These are phyloP conservation scores for Anniella stebbinsi DNA, from an alignment of 2,797 vertebrate genomes.

Conservation along the genomic window DNA sequence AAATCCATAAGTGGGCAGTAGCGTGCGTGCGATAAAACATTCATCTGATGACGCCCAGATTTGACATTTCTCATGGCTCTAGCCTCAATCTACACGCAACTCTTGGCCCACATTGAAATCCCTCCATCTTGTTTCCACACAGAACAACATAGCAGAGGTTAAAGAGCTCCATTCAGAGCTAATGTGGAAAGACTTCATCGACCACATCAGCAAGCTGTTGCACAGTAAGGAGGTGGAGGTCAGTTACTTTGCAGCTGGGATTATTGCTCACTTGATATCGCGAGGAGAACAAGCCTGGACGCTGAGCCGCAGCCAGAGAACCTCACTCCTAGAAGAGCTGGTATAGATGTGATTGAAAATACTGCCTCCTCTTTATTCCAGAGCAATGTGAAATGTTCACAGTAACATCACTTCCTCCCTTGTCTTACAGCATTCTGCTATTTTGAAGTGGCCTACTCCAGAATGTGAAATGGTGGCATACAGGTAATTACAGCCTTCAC, in stretches of 20 bases:
- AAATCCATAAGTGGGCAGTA: too few relatives aligned
- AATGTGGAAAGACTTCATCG: constrained; percentile 97
- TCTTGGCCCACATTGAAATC: not conserved
- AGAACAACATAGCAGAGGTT: constrained; percentile 99
- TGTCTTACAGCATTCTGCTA: constrained; percentile 90
- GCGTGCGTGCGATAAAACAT: too few relatives aligned
- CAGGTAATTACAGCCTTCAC: constrained; percentile 85
- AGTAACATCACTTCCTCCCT: constrained; percentile 59
- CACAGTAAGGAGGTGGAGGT: constrained; percentile 98
- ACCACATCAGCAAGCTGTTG: constrained; percentile 93
- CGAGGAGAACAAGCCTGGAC: constrained; percentile 94
- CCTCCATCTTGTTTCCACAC: constrained; percentile 10
- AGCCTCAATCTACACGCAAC: too few relatives aligned
- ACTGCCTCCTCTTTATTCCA: constrained; percentile 48
- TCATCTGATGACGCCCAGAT: not conserved
- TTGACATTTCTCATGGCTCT: not conserved
- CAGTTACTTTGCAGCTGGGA: constrained; percentile 98
- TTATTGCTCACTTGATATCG: constrained; percentile 97
- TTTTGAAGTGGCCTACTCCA: constrained; percentile 96
- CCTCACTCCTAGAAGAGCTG: constrained; percentile 91
- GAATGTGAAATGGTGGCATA: constrained; percentile 99
- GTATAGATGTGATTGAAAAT: constrained; percentile 78
- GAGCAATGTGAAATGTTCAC: constrained; percentile 28
- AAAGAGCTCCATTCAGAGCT: constrained; percentile 94
- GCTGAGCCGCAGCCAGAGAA: constrained; percentile 85